Evolutionary conservation across 2,797 vertebrate genomes (phyloP).

Genomic region (Limosa lapponica): DNA sequence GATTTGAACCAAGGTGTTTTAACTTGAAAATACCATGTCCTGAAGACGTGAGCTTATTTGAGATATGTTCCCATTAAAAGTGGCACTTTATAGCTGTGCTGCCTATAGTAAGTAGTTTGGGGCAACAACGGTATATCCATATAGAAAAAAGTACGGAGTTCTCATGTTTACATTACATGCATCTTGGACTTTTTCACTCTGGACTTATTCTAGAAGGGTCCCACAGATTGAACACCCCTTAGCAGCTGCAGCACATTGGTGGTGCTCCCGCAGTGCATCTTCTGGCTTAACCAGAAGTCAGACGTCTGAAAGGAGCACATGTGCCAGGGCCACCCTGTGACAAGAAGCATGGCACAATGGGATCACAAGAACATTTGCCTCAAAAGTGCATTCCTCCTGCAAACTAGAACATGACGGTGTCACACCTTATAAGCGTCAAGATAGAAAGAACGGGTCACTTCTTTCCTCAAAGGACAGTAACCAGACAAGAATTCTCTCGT

Average conservation of each 20-base stretch:
- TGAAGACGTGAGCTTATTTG: neutral
- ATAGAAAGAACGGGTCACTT: neutral
- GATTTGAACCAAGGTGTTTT: neutral
- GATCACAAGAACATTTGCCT: neutral
- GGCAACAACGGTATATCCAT: neutral
- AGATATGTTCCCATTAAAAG: neutral
- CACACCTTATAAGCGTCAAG: rapidly evolving
- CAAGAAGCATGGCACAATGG: rapidly evolving
- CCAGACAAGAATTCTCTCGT: neutral
- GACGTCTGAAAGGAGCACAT: neutral
- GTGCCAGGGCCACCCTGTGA: neutral
- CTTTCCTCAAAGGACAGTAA: neutral
- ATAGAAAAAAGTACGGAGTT: neutral
- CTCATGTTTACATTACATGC: neutral
- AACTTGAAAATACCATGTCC: neutral
- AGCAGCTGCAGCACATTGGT: neutral
- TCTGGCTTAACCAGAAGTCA: neutral
- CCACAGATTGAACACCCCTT: neutral
- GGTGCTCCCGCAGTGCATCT: neutral
- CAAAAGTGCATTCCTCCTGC: neutral
- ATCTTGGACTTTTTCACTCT: neutral
- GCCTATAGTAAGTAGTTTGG: neutral
- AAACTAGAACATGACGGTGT: neutral
- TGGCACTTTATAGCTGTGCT: neutral
- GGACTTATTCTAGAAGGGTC: neutral